These are phyloP conservation scores for Sarcophaga carnaria DNA, from an alignment of 2,888 invertebrate genomes.

Conservation along the genomic window DNA sequence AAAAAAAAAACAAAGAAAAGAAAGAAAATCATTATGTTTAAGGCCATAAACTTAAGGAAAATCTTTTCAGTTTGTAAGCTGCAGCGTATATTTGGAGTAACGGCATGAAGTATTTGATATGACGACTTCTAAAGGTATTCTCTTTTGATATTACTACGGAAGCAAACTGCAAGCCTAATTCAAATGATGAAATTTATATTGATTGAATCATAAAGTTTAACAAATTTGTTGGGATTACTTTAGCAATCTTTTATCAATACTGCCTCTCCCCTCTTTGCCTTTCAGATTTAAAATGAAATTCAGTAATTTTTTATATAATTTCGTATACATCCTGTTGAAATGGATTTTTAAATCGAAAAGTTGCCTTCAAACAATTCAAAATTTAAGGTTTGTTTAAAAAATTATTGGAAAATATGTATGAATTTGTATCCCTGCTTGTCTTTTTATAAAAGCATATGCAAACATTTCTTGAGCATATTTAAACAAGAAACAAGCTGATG, in stretches of 20 bases:
- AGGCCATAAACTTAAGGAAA: neutral
- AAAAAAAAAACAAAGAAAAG: neutral
- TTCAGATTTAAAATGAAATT: slow-evolving; percentile 47
- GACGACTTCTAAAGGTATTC: slow-evolving; percentile 21
- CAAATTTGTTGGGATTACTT: slow-evolving; percentile 57
- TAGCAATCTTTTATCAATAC: too few relatives aligned
- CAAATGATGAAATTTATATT: slow-evolving; percentile 63
- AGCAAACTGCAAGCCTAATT: slow-evolving; percentile 34
- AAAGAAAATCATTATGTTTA: neutral
- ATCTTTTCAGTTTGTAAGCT: neutral
- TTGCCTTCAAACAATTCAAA: slow-evolving; percentile 11
- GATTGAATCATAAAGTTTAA: slow-evolving; percentile 69
- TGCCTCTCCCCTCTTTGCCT: neutral
- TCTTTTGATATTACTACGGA: too few relatives aligned
- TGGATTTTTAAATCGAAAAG: neutral
- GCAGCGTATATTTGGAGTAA: neutral
- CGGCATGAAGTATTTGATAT: slow-evolving; percentile 28
- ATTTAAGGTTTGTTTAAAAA: slow-evolving; percentile 63
- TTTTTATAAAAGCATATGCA: slow-evolving; percentile 45
- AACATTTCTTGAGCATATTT: slow-evolving; percentile 38
- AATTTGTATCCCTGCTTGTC: slow-evolving; percentile 1
- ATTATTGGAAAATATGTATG: slow-evolving; percentile 2
- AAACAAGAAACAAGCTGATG: slow-evolving; percentile 20
- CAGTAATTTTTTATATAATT: slow-evolving; percentile 36
- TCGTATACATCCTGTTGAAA: neutral